These are phyloP conservation scores for Tapera naevia DNA, from an alignment of 2,797 vertebrate genomes.

Conservation along the genomic window DNA sequence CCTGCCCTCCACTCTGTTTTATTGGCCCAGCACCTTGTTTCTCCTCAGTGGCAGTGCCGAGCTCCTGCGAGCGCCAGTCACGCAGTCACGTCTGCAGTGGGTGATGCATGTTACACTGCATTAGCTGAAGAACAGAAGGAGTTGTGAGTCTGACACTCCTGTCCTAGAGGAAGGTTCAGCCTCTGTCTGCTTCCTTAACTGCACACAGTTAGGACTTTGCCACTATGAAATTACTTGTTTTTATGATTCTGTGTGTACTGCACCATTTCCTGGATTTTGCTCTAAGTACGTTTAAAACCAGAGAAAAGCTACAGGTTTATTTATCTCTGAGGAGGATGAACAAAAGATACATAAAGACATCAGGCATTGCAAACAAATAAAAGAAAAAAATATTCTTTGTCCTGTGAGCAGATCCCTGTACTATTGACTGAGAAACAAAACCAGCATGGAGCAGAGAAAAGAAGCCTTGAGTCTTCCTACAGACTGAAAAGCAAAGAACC, in stretches of 20 bases:
- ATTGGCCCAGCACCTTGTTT: too few relatives aligned
- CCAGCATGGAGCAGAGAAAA: background rate
- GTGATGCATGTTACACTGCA: too few relatives aligned
- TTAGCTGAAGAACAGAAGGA: too few relatives aligned
- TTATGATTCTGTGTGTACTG: fast-evolving
- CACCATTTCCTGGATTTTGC: background rate
- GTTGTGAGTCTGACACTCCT: too few relatives aligned
- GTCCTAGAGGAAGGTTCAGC: background rate
- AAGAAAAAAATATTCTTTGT: background rate
- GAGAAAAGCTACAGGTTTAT: background rate
- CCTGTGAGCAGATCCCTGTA: background rate
- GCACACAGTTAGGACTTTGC: background rate
- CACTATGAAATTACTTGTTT: background rate
- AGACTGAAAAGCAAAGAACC: background rate
- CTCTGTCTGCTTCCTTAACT: background rate
- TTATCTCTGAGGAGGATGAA: background rate
- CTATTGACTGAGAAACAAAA: background rate
- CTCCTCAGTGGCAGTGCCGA: too few relatives aligned
- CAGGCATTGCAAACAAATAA: background rate
- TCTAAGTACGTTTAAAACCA: background rate
- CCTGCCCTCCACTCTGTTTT: too few relatives aligned
- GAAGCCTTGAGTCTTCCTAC: background rate
- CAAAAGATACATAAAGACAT: background rate
- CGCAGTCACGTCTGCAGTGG: too few relatives aligned
- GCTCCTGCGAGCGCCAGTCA: too few relatives aligned